Conservation (phyloP, 2,888 invertebrate species). For the Kryphioiulus occultus region DNA sequence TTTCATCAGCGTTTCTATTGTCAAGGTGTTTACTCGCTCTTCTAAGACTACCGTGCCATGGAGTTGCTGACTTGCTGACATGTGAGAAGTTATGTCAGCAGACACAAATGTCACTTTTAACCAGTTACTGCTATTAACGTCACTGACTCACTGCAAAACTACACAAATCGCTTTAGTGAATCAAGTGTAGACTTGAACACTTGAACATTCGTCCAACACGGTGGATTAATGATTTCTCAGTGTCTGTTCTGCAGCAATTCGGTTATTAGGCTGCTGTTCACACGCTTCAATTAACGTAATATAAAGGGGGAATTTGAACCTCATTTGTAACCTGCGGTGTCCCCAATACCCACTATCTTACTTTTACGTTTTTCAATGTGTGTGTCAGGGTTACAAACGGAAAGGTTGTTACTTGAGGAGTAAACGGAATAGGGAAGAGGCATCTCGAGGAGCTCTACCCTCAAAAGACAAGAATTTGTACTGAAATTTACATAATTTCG, state of each 20-base stretch:
- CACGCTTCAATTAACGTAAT: slow-evolving; percentile 35
- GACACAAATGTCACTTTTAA: background rate
- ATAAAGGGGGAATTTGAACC: slow-evolving; percentile 12
- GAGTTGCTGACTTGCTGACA: too few relatives aligned
- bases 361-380: slow-evolving; percentile 6
- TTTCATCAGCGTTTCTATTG: background rate
- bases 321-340: slow-evolving; percentile 24
- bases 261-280: slow-evolving; percentile 11
- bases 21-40: background rate
- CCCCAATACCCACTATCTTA: slow-evolving; percentile 33
- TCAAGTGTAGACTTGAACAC: background rate
- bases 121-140: background rate
- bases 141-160: background rate
- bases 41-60: too few relatives aligned
- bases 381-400: slow-evolving; percentile 35
- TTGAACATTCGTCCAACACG: background rate
- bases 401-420: slow-evolving; percentile 7
- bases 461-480: background rate
- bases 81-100: background rate
- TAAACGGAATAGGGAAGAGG: slow-evolving; percentile 4
- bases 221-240: background rate
- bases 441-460: background rate
- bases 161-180: background rate
- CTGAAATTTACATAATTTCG: slow-evolving; percentile 19
- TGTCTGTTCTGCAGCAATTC: background rate